A percentile compares a stretch with the other conserved stretches of the same genome.
These are phyloP conservation scores for Percopsis transmontana DNA, from an alignment of 2,113 vertebrate species.

Conservation along the genomic window DNA sequence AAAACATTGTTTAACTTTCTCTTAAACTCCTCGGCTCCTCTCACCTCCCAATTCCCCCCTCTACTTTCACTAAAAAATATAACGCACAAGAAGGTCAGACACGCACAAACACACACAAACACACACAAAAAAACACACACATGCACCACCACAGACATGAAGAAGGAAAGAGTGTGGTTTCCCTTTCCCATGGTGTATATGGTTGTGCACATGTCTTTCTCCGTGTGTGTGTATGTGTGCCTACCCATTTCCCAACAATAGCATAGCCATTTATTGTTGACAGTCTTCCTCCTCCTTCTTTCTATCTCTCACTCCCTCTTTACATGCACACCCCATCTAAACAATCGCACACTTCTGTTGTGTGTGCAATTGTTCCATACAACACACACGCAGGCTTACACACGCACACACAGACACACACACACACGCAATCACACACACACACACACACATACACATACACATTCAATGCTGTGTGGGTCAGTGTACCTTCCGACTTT, in stretches of 20 bases:
- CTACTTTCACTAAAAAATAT: background rate
- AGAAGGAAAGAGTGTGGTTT: background rate
- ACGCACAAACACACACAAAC: background rate
- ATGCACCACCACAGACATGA: background rate
- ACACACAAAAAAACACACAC: slow-evolving; percentile 6
- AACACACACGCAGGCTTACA: background rate
- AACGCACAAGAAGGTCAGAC: background rate
- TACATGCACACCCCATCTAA: background rate
- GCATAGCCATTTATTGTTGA: background rate
- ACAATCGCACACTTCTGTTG: background rate
- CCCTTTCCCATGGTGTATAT: background rate
- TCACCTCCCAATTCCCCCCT: background rate
- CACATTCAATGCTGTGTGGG: background rate
- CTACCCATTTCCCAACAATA: slow-evolving; percentile 4
- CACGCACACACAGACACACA: slow-evolving; percentile 18
- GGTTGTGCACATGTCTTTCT: background rate
- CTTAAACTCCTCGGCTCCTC: background rate
- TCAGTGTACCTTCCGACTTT: background rate
- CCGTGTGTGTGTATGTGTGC: background rate
- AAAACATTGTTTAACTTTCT: background rate
- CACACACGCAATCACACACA: no score
- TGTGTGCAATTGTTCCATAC: background rate
- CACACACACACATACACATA: background rate
- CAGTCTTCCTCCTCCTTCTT: background rate
- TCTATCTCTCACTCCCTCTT: background rate